These are phyloP conservation scores for Thysanoteuthis rhombus DNA, from an alignment of 2,888 invertebrate species.

Conservation along the genomic window DNA sequence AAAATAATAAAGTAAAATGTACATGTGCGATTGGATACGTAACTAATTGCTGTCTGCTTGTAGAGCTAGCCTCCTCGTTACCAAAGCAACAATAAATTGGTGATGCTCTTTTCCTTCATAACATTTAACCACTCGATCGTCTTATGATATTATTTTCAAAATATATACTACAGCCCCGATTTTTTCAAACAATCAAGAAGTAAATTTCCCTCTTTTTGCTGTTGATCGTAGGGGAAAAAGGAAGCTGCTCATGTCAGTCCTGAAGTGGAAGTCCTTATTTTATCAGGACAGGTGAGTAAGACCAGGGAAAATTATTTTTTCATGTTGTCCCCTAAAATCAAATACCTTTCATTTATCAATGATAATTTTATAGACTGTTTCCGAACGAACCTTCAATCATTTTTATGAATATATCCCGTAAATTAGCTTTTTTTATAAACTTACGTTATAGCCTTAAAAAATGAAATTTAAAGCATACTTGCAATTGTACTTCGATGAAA, in stretches of 20 bases:
- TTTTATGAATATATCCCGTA: too few species aligned
- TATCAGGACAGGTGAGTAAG: background rate
- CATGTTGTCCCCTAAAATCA: background rate
- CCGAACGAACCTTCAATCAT: too few species aligned
- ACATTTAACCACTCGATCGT: background rate
- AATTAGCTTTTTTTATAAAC: too few species aligned
- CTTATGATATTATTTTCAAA: background rate
- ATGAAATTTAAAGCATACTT: too few species aligned
- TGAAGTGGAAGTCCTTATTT: background rate
- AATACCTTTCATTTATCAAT: too few species aligned
- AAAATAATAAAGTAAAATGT: background rate
- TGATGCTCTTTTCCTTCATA: background rate
- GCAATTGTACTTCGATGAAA: too few species aligned
- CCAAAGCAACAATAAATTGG: background rate
- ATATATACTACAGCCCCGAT: background rate
- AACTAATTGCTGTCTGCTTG: background rate
- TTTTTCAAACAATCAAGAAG: too few species aligned
- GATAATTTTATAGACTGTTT: too few species aligned
- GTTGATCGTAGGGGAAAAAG: background rate
- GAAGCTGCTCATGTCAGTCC: background rate
- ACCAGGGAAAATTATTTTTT: background rate
- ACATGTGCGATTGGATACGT: background rate
- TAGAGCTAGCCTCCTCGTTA: background rate
- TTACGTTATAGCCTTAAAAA: too few species aligned
- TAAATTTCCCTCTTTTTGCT: too few species aligned